These are phyloP conservation scores for Sebastes minor DNA, from an alignment of 2,797 vertebrate species.

Conservation along the genomic window DNA sequence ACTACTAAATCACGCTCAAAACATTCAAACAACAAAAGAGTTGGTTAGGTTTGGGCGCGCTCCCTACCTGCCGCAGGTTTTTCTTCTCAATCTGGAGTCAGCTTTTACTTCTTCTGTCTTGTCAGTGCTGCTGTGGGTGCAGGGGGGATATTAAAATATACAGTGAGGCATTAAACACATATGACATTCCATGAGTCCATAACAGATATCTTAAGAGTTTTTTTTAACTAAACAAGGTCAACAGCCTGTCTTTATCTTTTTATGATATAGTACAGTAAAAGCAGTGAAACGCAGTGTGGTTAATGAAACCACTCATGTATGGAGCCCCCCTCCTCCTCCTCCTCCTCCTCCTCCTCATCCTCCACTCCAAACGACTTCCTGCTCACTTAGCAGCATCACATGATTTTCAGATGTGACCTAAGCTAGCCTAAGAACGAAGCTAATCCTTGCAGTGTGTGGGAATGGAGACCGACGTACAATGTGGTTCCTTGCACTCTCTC, in stretches of 20 bases:
- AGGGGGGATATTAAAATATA: neutral
- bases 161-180: neutral
- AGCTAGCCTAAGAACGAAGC: conserved; percentile 35
- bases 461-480: conserved; percentile 59
- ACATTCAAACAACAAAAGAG: neutral
- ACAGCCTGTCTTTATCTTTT: neutral
- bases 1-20: neutral
- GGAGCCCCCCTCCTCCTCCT: neutral
- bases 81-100: conserved; percentile 39
- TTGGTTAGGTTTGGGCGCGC: neutral
- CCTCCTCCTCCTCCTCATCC: neutral
- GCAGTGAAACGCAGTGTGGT: neutral
- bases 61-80: conserved; percentile 59
- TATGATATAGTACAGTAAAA: neutral
- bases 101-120: neutral
- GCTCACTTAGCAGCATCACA: conserved; percentile 49
- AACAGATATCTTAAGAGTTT: neutral
- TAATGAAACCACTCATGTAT: conserved; percentile 5
- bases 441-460: conserved; percentile 57
- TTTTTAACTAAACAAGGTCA: neutral
- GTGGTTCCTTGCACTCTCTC: conserved; percentile 47
- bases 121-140: neutral
- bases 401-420: conserved; percentile 56
- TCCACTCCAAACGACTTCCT: conserved; percentile 22
- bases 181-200: neutral